These are phyloP conservation scores for Mylabris sibirica DNA, from an alignment of 2,888 invertebrate species.

Conservation along the genomic window DNA sequence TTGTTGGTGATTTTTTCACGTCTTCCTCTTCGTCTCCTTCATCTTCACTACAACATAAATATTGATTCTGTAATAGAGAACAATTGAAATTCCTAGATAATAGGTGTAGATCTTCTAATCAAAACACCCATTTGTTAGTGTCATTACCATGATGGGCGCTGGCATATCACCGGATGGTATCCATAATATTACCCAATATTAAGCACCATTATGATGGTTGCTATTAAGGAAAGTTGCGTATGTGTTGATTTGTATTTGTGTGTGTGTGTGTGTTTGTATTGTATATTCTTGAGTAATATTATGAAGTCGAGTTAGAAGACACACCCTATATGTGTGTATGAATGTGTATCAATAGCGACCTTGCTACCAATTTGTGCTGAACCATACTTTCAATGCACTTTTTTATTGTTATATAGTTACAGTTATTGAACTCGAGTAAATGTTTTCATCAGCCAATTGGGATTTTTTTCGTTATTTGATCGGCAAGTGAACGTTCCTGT, in stretches of 20 bases:
- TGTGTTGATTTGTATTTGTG: slow-evolving; percentile 23
- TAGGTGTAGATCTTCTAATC: not conserved
- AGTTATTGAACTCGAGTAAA: slow-evolving; percentile 47
- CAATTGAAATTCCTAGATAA: slow-evolving; percentile 3
- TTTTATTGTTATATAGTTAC: slow-evolving; percentile 42
- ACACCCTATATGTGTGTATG: slow-evolving; percentile 30
- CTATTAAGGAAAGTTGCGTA: slow-evolving; percentile 36
- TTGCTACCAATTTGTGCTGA: slow-evolving; percentile 44
- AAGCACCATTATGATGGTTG: slow-evolving; percentile 25
- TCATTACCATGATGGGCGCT: not conserved
- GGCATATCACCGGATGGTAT: slow-evolving; percentile 1
- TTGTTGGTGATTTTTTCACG: not conserved
- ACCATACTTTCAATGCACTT: slow-evolving; percentile 39
- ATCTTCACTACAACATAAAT: not conserved
- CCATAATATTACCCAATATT: not conserved
- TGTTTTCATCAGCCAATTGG: slow-evolving; percentile 39
- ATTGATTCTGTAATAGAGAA: not conserved
- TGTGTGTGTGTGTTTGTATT: slow-evolving; percentile 21
- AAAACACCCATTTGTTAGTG: not conserved
- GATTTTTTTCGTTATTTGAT: slow-evolving; percentile 19
- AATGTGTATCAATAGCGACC: slow-evolving; percentile 35
- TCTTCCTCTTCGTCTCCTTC: not conserved
- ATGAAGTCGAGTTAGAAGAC: slow-evolving; percentile 21
- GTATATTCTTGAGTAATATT: not conserved
- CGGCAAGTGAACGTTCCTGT: slow-evolving; percentile 15